A percentile compares a stretch with the other conserved stretches of the same genome.
These are phyloP conservation scores for Gandaritis pyraliata DNA, from an alignment of 2,888 invertebrate species.

Conservation along the genomic window DNA sequence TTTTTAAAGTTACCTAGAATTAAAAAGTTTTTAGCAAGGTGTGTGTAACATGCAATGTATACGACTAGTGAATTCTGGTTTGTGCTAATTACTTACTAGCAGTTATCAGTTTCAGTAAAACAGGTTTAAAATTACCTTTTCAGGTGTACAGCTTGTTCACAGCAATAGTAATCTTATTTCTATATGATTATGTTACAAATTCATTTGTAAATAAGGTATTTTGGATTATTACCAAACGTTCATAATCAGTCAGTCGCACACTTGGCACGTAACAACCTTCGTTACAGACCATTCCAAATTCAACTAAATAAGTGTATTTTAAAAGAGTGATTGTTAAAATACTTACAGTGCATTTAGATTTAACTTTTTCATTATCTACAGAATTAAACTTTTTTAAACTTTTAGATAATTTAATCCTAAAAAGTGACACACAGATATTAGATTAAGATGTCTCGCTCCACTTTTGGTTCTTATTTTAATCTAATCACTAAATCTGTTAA, in stretches of 20 bases:
- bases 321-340: conserved; percentile 27
- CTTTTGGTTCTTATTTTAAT: too few relatives aligned
- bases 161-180: conserved; percentile 53
- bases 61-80: conserved; percentile 45
- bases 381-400: too few relatives aligned
- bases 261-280: conserved; percentile 59
- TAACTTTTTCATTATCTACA: background rate
- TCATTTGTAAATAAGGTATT: conserved; percentile 48
- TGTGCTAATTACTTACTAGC: conserved; percentile 58
- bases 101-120: conserved; percentile 71
- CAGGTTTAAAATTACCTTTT: conserved; percentile 65
- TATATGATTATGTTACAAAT: conserved; percentile 52
- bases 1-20: too few relatives aligned
- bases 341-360: conserved; percentile 30
- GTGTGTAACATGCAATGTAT: too few relatives aligned
- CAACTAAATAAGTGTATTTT: conserved; percentile 29
- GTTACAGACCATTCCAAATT: conserved; percentile 47
- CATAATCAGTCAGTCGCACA: conserved; percentile 63
- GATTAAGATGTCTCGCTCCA: too few relatives aligned
- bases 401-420: too few relatives aligned
- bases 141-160: conserved; percentile 50
- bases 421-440: too few relatives aligned
- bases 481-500: too few relatives aligned
- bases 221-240: conserved; percentile 63
- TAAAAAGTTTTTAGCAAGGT: too few relatives aligned